Evolutionary conservation across 2,113 vertebrate genomes (phyloP).

Genomic region (Notothenia coriiceps): DNA sequence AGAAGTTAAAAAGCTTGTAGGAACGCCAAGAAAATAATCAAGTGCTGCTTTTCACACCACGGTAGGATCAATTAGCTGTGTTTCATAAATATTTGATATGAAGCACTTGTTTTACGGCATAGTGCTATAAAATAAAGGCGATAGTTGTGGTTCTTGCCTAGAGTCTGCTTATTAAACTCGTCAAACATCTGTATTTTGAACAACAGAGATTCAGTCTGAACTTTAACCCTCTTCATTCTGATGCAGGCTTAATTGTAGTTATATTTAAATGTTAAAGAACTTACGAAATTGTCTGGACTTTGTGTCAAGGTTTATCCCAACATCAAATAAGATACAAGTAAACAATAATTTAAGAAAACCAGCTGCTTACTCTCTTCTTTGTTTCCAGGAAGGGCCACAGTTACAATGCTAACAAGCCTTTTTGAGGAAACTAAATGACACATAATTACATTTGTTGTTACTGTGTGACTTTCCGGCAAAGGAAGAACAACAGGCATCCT

Average conservation of each 20-base stretch:
- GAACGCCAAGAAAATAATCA: constrained; percentile 22
- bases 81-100: no score
- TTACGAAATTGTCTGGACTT: background rate
- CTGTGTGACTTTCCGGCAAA: constrained; percentile 32
- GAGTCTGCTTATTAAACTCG: background rate
- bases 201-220: constrained; percentile 2
- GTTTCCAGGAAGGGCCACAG: constrained; percentile 8
- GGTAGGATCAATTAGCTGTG: constrained; percentile 16
- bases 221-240: background rate
- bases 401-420: constrained; percentile 17
- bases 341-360: constrained; percentile 18
- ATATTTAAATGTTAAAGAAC: background rate
- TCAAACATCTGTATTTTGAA: constrained; percentile 11
- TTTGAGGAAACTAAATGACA: constrained; percentile 1
- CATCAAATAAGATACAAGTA: background rate
- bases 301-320: background rate
- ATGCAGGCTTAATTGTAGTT: background rate
- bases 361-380: constrained; percentile 9
- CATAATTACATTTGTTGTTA: constrained; percentile 16
- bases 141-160: background rate
- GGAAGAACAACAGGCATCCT: constrained; percentile 9
- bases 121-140: no score
- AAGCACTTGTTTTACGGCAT: no score
- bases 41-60: constrained; percentile 24
- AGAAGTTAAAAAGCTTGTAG: background rate